Evolutionary conservation across 2,797 vertebrate genomes (phyloP), one percentile per base, ranked within the genome.

Genomic region (Sebastes kiyomatsui): DNA sequence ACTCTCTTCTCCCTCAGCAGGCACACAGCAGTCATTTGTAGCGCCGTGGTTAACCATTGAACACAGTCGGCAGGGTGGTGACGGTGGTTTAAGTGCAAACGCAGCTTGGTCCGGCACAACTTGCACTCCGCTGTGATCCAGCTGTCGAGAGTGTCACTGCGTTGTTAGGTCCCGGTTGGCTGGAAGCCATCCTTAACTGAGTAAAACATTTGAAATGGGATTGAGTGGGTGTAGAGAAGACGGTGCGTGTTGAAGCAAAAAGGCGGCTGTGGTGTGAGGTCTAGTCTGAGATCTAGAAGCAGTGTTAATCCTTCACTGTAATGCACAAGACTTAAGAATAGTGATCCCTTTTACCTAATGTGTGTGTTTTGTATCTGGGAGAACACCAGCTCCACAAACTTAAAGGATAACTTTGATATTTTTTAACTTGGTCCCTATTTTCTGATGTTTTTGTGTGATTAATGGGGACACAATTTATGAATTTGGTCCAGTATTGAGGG

Each of bases 41-140:
- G 76, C 67, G 13, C 84, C 11, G 87, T 81, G 92, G 92, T 94
- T 90, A 91, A 91, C 93, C 90, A 83, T 83, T 90, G 80, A 91
- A 88, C 85, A 78, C 74, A 72, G 83, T 68, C 65, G 62, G 73
- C 82, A 70, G 77, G 80, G 78, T 64, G 83, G 83, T 87, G 87
- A 81, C 30, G 73, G 87, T 56, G 78, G 83, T 79, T 80, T 81
- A 16, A 85, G 71, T 80, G 88, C 74, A 87, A 88, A 85, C 67
- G 67, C 68, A 84, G 85, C 83, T 86, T 66, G 81, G 87, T 85
- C 80, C 52, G 10, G 67, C 55, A 59, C 67, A 72, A 52, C 81
- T 86, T 77, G 67, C 58, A 69, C 81, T 87, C 67, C 66, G 79
- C 78, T 77, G 82, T 62, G 82, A 89, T 86, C 73, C 79, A 75